Conservation (phyloP, 2,113 vertebrate species). For the Cromileptes altivelis region DNA sequence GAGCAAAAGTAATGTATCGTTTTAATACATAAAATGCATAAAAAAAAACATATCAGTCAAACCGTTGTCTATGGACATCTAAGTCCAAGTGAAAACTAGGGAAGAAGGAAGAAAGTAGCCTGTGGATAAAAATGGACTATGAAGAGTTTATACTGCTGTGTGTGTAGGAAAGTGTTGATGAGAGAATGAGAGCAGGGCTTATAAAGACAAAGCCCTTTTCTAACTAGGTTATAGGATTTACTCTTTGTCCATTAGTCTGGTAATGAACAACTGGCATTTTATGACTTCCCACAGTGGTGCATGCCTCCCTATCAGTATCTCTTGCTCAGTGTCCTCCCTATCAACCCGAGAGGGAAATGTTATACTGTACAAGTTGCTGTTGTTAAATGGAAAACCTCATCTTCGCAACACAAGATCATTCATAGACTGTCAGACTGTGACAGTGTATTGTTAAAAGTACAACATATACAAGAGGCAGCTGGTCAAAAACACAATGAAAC, state of each 20-base stretch:
- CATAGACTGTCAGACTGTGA: no score
- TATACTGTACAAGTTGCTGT: not conserved
- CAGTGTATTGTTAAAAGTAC: no score
- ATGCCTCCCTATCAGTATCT: slow-evolving; percentile 14
- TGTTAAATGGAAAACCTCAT: not conserved
- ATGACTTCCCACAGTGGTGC: slow-evolving; percentile 47
- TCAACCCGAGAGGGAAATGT: not conserved
- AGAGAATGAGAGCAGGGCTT: slow-evolving; percentile 3
- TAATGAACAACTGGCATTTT: slow-evolving; percentile 68
- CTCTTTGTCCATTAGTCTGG: slow-evolving; percentile 66
- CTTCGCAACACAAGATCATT: not conserved
- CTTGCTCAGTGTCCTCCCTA: not conserved
- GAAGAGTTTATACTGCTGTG: not conserved
- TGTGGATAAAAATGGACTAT: not conserved
- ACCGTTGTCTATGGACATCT: not conserved
- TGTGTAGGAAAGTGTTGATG: not conserved
- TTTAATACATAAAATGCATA: not conserved
- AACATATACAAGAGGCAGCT: not conserved
- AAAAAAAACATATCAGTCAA: not conserved
- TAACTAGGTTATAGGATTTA: slow-evolving; percentile 61
- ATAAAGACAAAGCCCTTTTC: slow-evolving; percentile 47
- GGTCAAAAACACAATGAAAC: not conserved
- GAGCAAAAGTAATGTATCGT: not conserved
- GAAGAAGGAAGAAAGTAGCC: not conserved
- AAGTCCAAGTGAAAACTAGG: not conserved